A percentile compares a stretch with the other conserved stretches of the same genome.
Evolutionary conservation across 2,113 vertebrate genomes (phyloP).

Genomic region (Stigmatopora nigra): DNA sequence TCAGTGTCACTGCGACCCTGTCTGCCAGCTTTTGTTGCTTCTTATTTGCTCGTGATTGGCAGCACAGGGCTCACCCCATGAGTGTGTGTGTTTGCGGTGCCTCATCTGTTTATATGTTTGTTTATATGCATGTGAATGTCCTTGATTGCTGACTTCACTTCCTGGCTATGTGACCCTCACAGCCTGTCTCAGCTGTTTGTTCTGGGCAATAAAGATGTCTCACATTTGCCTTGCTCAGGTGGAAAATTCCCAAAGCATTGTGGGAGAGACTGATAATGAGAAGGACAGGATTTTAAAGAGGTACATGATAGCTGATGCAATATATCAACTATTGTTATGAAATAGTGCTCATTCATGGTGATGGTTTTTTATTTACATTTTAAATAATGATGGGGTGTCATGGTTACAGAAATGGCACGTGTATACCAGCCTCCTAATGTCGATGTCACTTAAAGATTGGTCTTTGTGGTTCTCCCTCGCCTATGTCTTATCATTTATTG

Average conservation of each 20-base stretch:
- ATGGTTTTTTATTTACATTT: neutral
- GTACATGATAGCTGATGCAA: neutral
- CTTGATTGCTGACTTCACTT: neutral
- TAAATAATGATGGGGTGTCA: neutral
- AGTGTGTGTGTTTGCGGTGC: constrained; percentile 1
- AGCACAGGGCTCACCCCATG: neutral
- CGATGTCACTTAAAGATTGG: constrained; percentile 7
- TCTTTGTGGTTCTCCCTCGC: neutral
- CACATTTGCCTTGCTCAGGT: constrained; percentile 1
- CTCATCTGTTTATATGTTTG: constrained; percentile 7
- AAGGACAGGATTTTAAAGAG: neutral
- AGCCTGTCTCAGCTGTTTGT: constrained; percentile 14
- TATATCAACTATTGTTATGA: neutral
- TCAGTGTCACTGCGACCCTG: constrained; percentile 44
- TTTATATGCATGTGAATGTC: neutral
- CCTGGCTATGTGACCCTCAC: constrained; percentile 14
- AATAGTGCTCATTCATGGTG: neutral
- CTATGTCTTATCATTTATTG: neutral
- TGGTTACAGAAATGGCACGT: neutral
- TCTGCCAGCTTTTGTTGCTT: constrained; percentile 51
- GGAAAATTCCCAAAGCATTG: neutral
- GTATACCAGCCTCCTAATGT: neutral
- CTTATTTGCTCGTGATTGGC: constrained; percentile 39
- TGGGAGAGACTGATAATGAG: neutral
- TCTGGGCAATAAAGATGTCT: constrained; percentile 29